A percentile compares a stretch with the other conserved stretches of the same genome.
phyloP scores from a whole-genome alignment of 2,797 vertebrate genomes.

The Sebastes oblongus region DNA sequence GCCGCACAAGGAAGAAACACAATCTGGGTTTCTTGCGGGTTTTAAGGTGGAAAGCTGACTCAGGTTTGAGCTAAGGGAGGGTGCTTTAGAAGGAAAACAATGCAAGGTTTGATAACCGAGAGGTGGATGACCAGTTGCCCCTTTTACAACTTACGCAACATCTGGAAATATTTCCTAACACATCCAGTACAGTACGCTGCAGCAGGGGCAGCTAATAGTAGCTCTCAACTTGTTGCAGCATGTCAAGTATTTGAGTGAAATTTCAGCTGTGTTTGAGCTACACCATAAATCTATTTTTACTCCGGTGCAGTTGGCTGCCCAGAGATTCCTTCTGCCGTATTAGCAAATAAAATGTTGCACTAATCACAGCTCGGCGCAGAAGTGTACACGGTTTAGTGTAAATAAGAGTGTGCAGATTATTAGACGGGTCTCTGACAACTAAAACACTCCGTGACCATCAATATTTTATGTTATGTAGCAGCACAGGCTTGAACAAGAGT shows the following conservation, averaged over 20 bases:
- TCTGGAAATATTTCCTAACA: slow-evolving; percentile 48
- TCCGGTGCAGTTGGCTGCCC: slow-evolving; percentile 38
- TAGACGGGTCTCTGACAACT: neutral
- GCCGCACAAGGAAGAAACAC: slow-evolving; percentile 46
- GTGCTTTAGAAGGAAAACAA: slow-evolving; percentile 59
- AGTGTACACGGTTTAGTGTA: neutral
- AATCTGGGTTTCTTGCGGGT: slow-evolving; percentile 64
- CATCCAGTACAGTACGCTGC: slow-evolving; percentile 44
- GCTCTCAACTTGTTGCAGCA: slow-evolving; percentile 73
- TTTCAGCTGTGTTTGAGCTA: slow-evolving; percentile 74
- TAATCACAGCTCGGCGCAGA: slow-evolving; percentile 22
- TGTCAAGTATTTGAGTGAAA: slow-evolving; percentile 79
- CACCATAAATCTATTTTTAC: slow-evolving; percentile 84
- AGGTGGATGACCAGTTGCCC: slow-evolving; percentile 2
- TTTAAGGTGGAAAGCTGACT: slow-evolving; percentile 69
- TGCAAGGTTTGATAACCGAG: slow-evolving; percentile 25
- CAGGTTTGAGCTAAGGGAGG: slow-evolving; percentile 2
- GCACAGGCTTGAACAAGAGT: neutral
- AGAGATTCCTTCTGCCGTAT: slow-evolving; percentile 34
- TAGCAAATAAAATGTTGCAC: slow-evolving; percentile 51
- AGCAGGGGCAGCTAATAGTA: slow-evolving; percentile 61
- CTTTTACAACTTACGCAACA: slow-evolving; percentile 49
- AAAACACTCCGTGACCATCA: neutral
- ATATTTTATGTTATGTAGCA: neutral
- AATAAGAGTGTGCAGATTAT: slow-evolving; percentile 5